These are phyloP conservation scores for Thysanoteuthis rhombus DNA, from an alignment of 2,888 invertebrate genomes.

Conservation along the genomic window DNA sequence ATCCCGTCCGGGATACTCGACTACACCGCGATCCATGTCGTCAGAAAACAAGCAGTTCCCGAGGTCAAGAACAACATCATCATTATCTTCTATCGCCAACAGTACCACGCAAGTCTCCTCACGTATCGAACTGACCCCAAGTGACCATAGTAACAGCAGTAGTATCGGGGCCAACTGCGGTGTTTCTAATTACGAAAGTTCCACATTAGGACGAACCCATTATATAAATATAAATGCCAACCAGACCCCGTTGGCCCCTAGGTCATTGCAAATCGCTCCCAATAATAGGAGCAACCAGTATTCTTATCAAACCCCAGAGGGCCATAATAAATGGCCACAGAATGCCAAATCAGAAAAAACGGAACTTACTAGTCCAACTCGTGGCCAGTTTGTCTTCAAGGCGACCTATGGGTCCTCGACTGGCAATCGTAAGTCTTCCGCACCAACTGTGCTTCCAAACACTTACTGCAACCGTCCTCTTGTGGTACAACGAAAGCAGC, in stretches of 20 bases:
- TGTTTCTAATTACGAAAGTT: neutral
- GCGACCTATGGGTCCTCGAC: neutral
- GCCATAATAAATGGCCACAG: neutral
- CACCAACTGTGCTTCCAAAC: neutral
- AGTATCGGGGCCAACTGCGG: neutral
- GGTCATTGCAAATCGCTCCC: neutral
- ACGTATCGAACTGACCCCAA: neutral
- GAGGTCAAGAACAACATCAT: neutral
- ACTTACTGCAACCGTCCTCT: conserved; percentile 40
- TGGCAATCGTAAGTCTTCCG: neutral
- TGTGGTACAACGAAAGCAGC: conserved; percentile 57
- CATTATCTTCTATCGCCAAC: conserved; percentile 12
- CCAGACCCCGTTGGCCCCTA: neutral
- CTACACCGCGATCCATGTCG: neutral
- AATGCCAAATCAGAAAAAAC: neutral
- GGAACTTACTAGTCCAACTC: neutral
- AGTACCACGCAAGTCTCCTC: neutral
- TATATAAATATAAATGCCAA: neutral
- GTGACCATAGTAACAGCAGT: neutral
- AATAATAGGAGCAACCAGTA: neutral
- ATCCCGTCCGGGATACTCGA: neutral
- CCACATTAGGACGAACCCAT: neutral
- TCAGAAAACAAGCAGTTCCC: conserved; percentile 14
- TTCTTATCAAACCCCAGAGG: neutral
- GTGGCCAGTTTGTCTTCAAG: neutral